A percentile compares a stretch with the other conserved stretches of the same genome.
phyloP scores from a whole-genome alignment of 2,888 invertebrate genomes.

The Dasysyrphus tricinctus region DNA sequence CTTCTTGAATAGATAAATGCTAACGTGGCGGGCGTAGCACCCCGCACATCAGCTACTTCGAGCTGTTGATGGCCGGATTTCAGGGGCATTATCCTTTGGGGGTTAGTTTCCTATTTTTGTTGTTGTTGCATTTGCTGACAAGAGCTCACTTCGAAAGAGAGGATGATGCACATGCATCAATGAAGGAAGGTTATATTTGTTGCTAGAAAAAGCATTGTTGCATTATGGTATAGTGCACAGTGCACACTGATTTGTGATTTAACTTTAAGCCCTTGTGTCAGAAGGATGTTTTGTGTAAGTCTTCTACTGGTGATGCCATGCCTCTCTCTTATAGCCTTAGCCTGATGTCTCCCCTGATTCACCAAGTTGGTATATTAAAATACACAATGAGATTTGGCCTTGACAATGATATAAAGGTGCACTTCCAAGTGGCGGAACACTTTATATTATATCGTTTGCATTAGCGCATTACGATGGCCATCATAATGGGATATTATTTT shows the following conservation, averaged over 20 bases:
- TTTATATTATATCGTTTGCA: slow-evolving; percentile 25
- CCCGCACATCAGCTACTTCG: slow-evolving; percentile 14
- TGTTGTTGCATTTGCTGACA: slow-evolving; percentile 36
- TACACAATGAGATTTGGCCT: slow-evolving; percentile 46
- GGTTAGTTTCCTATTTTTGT: slow-evolving; percentile 26
- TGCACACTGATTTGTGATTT: slow-evolving; percentile 44
- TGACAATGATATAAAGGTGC: slow-evolving; percentile 61
- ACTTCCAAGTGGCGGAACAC: slow-evolving; percentile 62
- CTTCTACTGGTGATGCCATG: background rate
- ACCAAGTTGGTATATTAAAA: slow-evolving; percentile 39
- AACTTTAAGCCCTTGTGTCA: slow-evolving; percentile 37
- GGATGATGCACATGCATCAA: slow-evolving; percentile 20
- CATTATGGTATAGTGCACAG: slow-evolving; percentile 5
- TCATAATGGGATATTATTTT: slow-evolving; percentile 14
- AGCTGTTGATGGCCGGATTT: slow-evolving; percentile 46
- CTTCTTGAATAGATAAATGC: slow-evolving; percentile 52
- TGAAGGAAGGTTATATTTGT: slow-evolving; percentile 47
- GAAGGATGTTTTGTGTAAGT: slow-evolving; percentile 14
- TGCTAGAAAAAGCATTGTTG: slow-evolving; percentile 67
- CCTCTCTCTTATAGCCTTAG: background rate
- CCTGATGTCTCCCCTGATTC: background rate
- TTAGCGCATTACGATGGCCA: background rate
- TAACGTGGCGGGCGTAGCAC: slow-evolving; percentile 34
- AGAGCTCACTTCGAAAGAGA: slow-evolving; percentile 60
- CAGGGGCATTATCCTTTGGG: slow-evolving; percentile 68